Base-by-base conservation (phyloP, 2,888 invertebrate genomes). In the Prenolepis imparis region DNA sequence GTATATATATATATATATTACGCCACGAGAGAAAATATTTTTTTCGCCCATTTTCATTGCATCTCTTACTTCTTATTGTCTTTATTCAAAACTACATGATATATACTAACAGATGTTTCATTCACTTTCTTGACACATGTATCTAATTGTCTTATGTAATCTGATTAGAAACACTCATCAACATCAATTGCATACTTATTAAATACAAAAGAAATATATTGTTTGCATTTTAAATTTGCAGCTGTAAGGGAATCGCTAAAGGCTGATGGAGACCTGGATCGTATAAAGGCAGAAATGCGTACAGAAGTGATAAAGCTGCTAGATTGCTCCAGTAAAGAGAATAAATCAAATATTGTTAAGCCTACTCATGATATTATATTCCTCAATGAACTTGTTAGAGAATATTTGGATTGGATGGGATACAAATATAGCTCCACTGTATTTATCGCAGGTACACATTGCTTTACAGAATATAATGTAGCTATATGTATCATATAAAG, bases 381-480 rank as follows among this genome's bases (percentile, higher is more conserved):
- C 0, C 95, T 97, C 63, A 97, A 97, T 90, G 96, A 97, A 91
- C 94, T 97, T 0, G 95, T 97, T 6, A 94, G 96, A 83, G 97
- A 97, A 92, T 97, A 97, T 91, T 93, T 97, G 4, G 95, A 96
- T 87, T 97, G 97, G 97, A 97, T 97, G 89, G 97, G 97, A 0
- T 97, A 97, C 89, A 95, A 96, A 39, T 97, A 97, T 88, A 96
- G 96, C 0, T 95, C 95, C 0, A 95, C 95, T 0, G 96, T 96
- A 41, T 95, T 96, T 94, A 91, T 94, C 41, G 95, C 96, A 63
- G 96, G 95, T 95, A 36, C 36, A 74, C 64, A 57, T 68, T 15
- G 8, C 12, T 67, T 72, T 48, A n/a, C 44, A 68, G 12, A 87
- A 48, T 66, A 44, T 39, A 55, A 41, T 15, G 39, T 15, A 55